Evolutionary conservation across 2,113 vertebrate genomes (phyloP).

Genomic region (Pluvianellus socialis): DNA sequence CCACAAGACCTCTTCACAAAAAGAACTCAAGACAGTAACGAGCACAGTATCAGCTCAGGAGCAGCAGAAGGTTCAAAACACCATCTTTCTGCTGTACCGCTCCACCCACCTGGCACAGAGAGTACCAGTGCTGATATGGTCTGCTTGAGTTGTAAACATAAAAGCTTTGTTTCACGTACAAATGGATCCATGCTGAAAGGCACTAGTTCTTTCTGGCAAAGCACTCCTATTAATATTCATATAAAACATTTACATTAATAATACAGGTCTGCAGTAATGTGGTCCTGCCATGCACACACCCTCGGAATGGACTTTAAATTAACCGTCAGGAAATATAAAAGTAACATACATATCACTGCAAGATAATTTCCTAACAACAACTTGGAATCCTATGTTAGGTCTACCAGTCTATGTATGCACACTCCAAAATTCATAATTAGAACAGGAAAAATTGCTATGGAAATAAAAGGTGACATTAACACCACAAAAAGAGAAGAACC

Average conservation of each 20-base stretch:
- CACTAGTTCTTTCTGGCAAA: neutral
- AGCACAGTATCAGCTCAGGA: neutral
- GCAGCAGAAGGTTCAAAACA: neutral
- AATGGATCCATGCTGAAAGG: neutral
- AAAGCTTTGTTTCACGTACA: neutral
- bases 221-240: neutral
- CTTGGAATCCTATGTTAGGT: neutral
- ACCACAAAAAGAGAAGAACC: neutral
- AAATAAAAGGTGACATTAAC: neutral
- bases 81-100: neutral
- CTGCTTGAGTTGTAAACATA: neutral
- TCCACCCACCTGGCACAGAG: neutral
- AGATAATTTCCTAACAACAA: neutral
- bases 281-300: neutral
- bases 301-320: neutral
- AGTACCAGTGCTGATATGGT: no score
- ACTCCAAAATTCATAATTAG: neutral
- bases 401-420: neutral
- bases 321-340: neutral
- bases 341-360: neutral
- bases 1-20: neutral
- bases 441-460: neutral
- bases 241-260: neutral
- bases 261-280: neutral
- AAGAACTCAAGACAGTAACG: neutral